These are phyloP conservation scores for Dipodomys spectabilis DNA, from an alignment of 2,113 vertebrate species.

Conservation along the genomic window DNA sequence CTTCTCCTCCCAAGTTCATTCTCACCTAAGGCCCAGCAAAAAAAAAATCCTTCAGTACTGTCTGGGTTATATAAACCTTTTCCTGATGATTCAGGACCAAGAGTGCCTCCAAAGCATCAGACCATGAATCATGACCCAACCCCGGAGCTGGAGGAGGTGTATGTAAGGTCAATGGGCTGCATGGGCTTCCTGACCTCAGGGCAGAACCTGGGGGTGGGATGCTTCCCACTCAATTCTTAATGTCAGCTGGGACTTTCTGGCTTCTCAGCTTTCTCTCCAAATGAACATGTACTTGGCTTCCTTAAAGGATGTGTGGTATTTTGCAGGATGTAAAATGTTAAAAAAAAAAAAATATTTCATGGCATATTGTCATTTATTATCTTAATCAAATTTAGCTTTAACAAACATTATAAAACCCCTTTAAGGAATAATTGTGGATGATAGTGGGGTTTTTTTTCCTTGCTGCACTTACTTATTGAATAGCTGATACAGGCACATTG, in stretches of 20 bases:
- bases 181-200: background rate
- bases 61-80: conserved; percentile 29
- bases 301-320: background rate
- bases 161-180: background rate
- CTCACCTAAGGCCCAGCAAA: background rate
- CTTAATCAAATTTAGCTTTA: conserved; percentile 44
- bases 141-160: background rate
- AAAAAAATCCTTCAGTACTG: conserved; percentile 1
- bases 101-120: background rate
- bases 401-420: conserved; percentile 41
- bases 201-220: background rate
- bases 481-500: background rate
- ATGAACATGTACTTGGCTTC: background rate
- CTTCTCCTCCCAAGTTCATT: background rate
- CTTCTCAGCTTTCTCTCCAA: background rate
- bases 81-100: conserved; percentile 27
- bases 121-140: background rate
- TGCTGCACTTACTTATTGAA: background rate
- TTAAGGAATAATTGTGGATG: background rate
- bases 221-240: background rate
- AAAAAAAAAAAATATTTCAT: conserved; percentile 58
- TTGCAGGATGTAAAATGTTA: conserved; percentile 36
- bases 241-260: background rate
- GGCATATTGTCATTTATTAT: conserved; percentile 13
- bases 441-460: background rate